Evolutionary conservation across 1,140 invertebrate species (phyloP).

Genomic region (Melipona quadrifasciata): DNA sequence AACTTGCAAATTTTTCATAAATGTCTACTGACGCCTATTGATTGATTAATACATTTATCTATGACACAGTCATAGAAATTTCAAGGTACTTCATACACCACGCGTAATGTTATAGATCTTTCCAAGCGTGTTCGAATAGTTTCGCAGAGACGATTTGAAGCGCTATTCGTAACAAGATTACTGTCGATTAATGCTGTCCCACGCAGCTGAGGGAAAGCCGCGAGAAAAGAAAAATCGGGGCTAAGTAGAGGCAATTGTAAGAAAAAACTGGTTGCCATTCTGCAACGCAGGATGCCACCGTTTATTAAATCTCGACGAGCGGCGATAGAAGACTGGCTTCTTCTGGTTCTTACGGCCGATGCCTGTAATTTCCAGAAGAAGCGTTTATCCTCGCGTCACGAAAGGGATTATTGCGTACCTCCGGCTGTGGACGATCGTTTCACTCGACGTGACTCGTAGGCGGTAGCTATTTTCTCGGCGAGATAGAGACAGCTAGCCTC

Average conservation of each 20-base stretch:
- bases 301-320: not conserved
- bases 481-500: constrained; percentile 6
- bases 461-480: constrained; percentile 26
- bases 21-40: too few relatives aligned
- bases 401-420: not conserved
- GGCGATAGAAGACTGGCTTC: not conserved
- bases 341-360: not conserved
- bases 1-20: too few relatives aligned
- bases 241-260: too few relatives aligned
- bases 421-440: not conserved
- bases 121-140: too few relatives aligned
- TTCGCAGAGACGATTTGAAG: too few relatives aligned
- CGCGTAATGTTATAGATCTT: not conserved
- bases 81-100: not conserved
- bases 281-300: not conserved
- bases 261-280: not conserved
- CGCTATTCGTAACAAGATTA: too few relatives aligned
- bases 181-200: too few relatives aligned
- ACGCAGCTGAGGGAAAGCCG: too few relatives aligned
- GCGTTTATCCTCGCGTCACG: not conserved
- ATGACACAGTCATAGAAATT: not conserved
- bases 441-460: constrained; percentile 15
- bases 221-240: too few relatives aligned
- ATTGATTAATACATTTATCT: too few relatives aligned
- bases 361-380: not conserved